Evolutionary conservation across 2,113 vertebrate species (phyloP).

Genomic region (Rhegmatorhina hoffmannsi): DNA sequence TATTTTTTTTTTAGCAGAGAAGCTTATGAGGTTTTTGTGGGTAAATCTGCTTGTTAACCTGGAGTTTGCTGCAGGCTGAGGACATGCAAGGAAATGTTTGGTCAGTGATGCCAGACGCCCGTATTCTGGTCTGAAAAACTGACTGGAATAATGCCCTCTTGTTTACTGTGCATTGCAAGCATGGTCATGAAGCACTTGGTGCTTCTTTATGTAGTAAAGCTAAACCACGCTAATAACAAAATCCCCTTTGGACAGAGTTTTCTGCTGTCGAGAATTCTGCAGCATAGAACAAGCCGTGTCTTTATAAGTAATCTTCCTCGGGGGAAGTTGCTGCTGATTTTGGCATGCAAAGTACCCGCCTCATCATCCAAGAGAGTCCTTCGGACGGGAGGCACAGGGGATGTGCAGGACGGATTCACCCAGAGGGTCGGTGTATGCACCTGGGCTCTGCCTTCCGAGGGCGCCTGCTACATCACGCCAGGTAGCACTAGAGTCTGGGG

Average conservation of each 20-base stretch:
- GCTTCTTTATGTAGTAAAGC: not conserved
- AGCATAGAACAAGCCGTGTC: not conserved
- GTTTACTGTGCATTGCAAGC: not conserved
- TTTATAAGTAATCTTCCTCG: not conserved
- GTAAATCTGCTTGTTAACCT: not conserved
- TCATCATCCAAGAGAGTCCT: accelerated
- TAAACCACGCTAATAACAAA: not conserved
- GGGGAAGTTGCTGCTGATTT: not conserved
- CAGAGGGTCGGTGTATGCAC: accelerated
- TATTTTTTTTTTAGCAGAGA: not conserved
- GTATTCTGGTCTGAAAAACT: not conserved
- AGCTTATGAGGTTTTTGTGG: not conserved
- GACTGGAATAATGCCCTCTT: not conserved
- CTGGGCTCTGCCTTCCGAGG: not conserved
- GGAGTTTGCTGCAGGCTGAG: not conserved
- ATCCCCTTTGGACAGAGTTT: not conserved
- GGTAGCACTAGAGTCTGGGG: not conserved
- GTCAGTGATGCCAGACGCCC: accelerated
- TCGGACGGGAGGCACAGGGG: accelerated
- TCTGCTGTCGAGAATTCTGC: not conserved
- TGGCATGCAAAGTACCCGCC: not conserved
- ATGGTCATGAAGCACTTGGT: not conserved
- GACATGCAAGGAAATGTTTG: not conserved
- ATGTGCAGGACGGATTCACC: accelerated
- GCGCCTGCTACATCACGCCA: accelerated